Conservation (phyloP, 1,140 invertebrate genomes). For the Cydia fagiglandana region DNA sequence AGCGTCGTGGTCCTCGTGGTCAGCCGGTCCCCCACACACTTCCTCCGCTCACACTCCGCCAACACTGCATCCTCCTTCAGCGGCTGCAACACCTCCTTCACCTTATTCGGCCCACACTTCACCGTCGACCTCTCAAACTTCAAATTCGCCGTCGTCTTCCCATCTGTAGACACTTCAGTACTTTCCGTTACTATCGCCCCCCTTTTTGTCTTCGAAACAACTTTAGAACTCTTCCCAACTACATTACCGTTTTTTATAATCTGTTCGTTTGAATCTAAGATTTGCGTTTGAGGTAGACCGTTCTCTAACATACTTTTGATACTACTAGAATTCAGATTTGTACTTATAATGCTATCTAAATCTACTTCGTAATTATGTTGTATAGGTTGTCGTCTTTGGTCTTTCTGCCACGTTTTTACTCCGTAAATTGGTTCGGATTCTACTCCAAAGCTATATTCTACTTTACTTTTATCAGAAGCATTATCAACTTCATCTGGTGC, state of each 20-base stretch:
- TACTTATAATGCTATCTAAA: constrained; percentile 60
- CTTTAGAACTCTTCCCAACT: constrained; percentile 62
- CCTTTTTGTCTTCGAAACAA: constrained; percentile 66
- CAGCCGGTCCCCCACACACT: constrained; percentile 65
- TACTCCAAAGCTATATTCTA: constrained; percentile 57
- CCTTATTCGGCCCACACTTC: constrained; percentile 64
- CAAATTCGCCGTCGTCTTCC: constrained; percentile 63
- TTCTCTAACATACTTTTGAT: constrained; percentile 65
- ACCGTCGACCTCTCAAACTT: constrained; percentile 70
- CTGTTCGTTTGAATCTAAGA: constrained; percentile 66
- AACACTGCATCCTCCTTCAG: constrained; percentile 59
- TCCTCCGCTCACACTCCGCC: constrained; percentile 55
- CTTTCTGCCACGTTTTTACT: constrained; percentile 67
- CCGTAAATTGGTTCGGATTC: constrained; percentile 71
- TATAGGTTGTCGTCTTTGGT: constrained; percentile 75
- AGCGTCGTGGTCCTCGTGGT: constrained; percentile 70
- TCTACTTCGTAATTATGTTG: constrained; percentile 63
- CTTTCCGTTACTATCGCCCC: constrained; percentile 71
- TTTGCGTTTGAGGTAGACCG: constrained; percentile 59
- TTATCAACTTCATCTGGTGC: constrained; percentile 57
- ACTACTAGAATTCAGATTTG: constrained; percentile 58
- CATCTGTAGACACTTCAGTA: constrained; percentile 68
- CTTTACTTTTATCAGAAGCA: constrained; percentile 31
- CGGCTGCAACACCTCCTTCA: constrained; percentile 60
- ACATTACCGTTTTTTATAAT: constrained; percentile 60